Evolutionary conservation across 2,113 vertebrate species (phyloP).

Genomic region (Petrocephalus microphthalmus): DNA sequence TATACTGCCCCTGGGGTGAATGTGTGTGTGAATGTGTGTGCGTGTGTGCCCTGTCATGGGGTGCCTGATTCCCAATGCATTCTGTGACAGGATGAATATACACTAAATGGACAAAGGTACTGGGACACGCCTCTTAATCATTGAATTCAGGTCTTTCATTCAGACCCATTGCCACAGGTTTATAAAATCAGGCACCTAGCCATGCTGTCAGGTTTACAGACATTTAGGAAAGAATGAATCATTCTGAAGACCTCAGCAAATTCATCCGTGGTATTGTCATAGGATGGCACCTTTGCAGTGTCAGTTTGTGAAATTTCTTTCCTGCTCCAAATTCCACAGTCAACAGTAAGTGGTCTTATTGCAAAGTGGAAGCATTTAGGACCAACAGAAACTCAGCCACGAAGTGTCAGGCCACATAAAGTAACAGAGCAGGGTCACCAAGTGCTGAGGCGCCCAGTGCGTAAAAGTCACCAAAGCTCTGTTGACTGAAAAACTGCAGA

Average conservation of each 20-base stretch:
- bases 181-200: neutral
- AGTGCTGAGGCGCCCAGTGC: too few relatives aligned
- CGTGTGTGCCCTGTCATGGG: neutral
- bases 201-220: neutral
- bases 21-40: neutral
- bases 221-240: neutral
- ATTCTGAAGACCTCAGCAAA: neutral
- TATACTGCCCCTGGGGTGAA: neutral
- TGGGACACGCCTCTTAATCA: neutral
- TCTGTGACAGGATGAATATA: neutral
- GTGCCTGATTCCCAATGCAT: neutral
- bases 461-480: too few relatives aligned
- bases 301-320: neutral
- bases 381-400: too few relatives aligned
- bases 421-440: too few relatives aligned
- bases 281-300: neutral
- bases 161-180: neutral
- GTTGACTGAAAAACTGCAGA: too few relatives aligned
- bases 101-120: neutral
- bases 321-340: neutral
- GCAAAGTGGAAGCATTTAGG: too few relatives aligned
- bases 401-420: too few relatives aligned
- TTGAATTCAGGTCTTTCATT: neutral
- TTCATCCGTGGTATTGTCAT: neutral
- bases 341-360: neutral